A percentile compares a stretch with the other conserved stretches of the same genome.
Evolutionary conservation across 2,113 vertebrate species (phyloP).

Genomic region (Sylvicapra grimmia): DNA sequence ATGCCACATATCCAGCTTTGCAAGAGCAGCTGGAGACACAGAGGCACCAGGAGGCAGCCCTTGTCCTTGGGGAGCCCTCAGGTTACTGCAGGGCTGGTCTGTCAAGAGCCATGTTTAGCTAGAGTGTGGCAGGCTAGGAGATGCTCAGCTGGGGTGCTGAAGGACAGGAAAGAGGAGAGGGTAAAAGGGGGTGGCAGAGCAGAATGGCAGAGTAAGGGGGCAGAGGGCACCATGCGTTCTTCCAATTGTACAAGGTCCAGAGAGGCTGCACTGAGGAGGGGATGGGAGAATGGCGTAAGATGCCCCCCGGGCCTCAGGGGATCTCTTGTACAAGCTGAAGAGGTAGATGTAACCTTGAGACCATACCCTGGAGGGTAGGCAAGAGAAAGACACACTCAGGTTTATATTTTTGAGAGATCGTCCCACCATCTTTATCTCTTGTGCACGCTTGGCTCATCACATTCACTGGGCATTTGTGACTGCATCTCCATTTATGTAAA

Average conservation of each 20-base stretch:
- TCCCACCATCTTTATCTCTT: not conserved
- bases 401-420: not conserved
- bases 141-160: not conserved
- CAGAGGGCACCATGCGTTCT: not conserved
- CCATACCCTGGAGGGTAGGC: not conserved
- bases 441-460: not conserved
- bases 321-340: not conserved
- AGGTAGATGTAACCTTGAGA: not conserved
- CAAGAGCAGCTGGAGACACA: not conserved
- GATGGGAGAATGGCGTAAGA: not conserved
- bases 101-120: not conserved
- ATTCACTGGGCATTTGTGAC: not conserved
- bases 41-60: not conserved
- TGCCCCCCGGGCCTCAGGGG: too few species aligned
- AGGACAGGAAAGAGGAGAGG: not conserved
- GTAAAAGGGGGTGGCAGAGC: not conserved
- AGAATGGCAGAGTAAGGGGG: not conserved
- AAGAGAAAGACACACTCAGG: not conserved
- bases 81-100: not conserved
- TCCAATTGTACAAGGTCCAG: not conserved
- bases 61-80: not conserved
- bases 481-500: not conserved
- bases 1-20: not conserved
- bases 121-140: not conserved
- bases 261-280: not conserved